Evolutionary conservation across 2,888 invertebrate species (phyloP).

Genomic region (Lasioglossum lativentre): DNA sequence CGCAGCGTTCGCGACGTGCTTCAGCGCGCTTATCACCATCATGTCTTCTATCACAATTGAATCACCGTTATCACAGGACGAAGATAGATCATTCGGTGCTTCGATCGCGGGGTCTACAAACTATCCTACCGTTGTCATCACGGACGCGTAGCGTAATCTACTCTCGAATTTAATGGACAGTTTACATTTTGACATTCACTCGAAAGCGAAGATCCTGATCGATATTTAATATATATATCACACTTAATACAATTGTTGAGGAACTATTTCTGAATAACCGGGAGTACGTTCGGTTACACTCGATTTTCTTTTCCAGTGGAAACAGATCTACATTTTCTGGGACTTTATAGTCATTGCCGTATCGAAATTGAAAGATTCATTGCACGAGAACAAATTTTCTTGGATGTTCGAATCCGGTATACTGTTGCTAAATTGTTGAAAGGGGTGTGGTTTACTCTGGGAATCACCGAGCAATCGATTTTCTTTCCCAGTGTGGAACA

Average conservation of each 20-base stretch:
- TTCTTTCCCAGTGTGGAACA: too few species aligned
- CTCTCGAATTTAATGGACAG: not conserved
- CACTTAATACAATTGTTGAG: not conserved
- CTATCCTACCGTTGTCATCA: not conserved
- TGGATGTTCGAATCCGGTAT: not conserved
- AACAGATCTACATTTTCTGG: not conserved
- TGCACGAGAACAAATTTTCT: not conserved
- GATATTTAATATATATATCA: not conserved
- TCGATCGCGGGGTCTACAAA: not conserved
- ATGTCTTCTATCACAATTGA: constrained; percentile 64
- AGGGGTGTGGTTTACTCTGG: not conserved
- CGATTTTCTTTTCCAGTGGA: not conserved
- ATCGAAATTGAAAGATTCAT: not conserved
- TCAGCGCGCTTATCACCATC: constrained; percentile 82
- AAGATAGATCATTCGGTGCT: not conserved
- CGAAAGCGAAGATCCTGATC: not conserved
- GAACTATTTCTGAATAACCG: not conserved
- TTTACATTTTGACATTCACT: not conserved
- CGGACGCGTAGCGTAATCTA: not conserved
- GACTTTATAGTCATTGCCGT: not conserved
- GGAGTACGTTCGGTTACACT: too few species aligned
- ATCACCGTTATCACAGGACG: constrained; percentile 15
- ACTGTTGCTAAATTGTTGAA: not conserved
- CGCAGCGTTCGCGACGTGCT: constrained; percentile 81
- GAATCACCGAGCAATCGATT: not conserved